Percentiles rank a stretch among this genome's conserved stretches.
phyloP scores from a whole-genome alignment of 2,797 vertebrate genomes.

The Schizopygopsis pylzovi region DNA sequence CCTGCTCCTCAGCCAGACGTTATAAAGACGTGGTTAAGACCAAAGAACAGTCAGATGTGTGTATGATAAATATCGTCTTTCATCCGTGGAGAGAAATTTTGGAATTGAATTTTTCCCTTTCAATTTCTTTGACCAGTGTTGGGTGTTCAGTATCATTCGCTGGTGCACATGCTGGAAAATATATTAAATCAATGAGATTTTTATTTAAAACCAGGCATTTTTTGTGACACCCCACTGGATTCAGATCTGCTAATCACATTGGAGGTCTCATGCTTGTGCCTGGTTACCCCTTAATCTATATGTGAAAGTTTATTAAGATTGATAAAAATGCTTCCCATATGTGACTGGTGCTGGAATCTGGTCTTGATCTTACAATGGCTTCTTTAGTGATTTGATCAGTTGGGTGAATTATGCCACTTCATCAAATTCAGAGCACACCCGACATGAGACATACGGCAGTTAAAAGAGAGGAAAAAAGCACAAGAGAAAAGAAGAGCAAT shows the following conservation, averaged over 20 bases:
- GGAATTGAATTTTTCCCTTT: background rate
- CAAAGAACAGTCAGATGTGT: constrained; percentile 33
- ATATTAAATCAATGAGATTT: constrained; percentile 19
- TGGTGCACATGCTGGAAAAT: background rate
- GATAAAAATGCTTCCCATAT: constrained; percentile 81
- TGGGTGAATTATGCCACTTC: constrained; percentile 75
- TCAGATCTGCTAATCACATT: constrained; percentile 41
- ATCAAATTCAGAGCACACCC: constrained; percentile 80
- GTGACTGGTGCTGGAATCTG: constrained; percentile 74
- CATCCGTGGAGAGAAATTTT: background rate
- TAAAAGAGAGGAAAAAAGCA: constrained; percentile 7
- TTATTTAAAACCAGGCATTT: constrained; percentile 1
- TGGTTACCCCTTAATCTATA: constrained; percentile 65
- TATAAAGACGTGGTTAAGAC: constrained; percentile 30
- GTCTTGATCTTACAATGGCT: constrained; percentile 78
- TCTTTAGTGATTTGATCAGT: constrained; percentile 78
- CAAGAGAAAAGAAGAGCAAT: background rate
- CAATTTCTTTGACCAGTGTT: background rate
- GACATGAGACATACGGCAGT: constrained; percentile 56
- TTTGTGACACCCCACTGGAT: constrained; percentile 20
- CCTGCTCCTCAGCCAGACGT: constrained; percentile 3
- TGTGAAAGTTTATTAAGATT: constrained; percentile 81
- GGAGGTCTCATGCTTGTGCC: constrained; percentile 63
- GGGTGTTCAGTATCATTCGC: background rate
- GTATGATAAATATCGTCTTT: constrained; percentile 28